Conservation (phyloP, 2,888 invertebrate genomes). For the Agriotes lineatus region DNA sequence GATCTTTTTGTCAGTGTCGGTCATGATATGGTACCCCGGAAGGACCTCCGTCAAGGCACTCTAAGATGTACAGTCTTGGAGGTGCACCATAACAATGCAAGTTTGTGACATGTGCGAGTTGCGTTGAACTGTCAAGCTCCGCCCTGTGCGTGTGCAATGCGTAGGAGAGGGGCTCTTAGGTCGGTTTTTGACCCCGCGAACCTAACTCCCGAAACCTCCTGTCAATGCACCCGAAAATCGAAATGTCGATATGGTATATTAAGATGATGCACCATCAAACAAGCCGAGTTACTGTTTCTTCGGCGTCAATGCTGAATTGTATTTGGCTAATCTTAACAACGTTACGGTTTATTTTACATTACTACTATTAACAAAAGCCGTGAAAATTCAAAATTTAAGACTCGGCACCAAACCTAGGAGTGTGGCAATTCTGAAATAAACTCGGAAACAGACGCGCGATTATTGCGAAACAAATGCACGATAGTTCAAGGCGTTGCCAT, state of each 20-base stretch:
- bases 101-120: slow-evolving; percentile 58
- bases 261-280: too few species aligned
- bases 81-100: slow-evolving; percentile 57
- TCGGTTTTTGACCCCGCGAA: slow-evolving; percentile 63
- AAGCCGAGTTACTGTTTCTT: too few species aligned
- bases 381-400: too few species aligned
- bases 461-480: too few species aligned
- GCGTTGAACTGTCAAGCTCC: slow-evolving; percentile 57
- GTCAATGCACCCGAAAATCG: slow-evolving; percentile 33
- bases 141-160: slow-evolving; percentile 63
- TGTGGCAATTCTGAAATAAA: too few species aligned
- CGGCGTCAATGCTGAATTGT: too few species aligned
- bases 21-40: slow-evolving; percentile 26
- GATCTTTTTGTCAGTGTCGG: slow-evolving; percentile 45
- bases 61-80: slow-evolving; percentile 48
- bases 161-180: slow-evolving; percentile 56
- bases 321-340: too few species aligned
- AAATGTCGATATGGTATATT: not conserved
- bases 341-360: too few species aligned
- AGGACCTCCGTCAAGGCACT: slow-evolving; percentile 43
- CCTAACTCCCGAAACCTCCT: slow-evolving; percentile 22
- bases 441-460: too few species aligned
- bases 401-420: too few species aligned
- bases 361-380: too few species aligned
- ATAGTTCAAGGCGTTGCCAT: too few species aligned